Conservation (phyloP, 2,888 invertebrate species). For the Cancer borealis region DNA sequence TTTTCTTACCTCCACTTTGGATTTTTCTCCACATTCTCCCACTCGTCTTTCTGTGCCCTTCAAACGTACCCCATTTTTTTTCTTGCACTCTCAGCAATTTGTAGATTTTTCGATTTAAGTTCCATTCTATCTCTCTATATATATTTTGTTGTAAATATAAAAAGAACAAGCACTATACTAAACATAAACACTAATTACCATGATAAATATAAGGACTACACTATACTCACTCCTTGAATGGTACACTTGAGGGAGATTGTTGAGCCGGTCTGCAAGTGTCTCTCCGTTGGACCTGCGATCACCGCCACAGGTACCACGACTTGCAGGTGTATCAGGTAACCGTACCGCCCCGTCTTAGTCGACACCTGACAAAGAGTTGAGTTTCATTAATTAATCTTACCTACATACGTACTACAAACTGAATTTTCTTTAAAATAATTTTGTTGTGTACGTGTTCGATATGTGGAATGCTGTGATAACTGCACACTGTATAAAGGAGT, state of each 20-base stretch:
- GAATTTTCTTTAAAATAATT: too few relatives aligned
- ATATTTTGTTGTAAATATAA: background rate
- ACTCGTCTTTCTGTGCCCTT: background rate
- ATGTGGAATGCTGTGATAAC: too few relatives aligned
- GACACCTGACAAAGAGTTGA: conserved; percentile 48
- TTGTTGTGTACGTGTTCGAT: too few relatives aligned
- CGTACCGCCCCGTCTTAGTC: conserved; percentile 62
- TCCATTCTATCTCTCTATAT: background rate
- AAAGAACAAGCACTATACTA: too few relatives aligned
- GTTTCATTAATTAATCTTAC: background rate
- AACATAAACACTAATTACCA: too few relatives aligned
- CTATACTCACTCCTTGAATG: conserved; percentile 23
- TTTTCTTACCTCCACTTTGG: background rate
- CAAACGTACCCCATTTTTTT: background rate
- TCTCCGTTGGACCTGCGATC: background rate
- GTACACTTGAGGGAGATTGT: conserved; percentile 4
- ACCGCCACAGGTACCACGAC: conserved; percentile 51
- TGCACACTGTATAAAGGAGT: too few relatives aligned
- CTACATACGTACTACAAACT: too few relatives aligned
- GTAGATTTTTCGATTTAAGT: background rate
- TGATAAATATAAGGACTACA: background rate
- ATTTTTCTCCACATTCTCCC: background rate
- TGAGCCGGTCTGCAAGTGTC: conserved; percentile 6
- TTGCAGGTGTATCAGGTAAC: conserved; percentile 56
- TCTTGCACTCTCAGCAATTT: background rate